Base-by-base conservation (phyloP, 2,888 invertebrate genomes). In the Agriopis leucophaearia region DNA sequence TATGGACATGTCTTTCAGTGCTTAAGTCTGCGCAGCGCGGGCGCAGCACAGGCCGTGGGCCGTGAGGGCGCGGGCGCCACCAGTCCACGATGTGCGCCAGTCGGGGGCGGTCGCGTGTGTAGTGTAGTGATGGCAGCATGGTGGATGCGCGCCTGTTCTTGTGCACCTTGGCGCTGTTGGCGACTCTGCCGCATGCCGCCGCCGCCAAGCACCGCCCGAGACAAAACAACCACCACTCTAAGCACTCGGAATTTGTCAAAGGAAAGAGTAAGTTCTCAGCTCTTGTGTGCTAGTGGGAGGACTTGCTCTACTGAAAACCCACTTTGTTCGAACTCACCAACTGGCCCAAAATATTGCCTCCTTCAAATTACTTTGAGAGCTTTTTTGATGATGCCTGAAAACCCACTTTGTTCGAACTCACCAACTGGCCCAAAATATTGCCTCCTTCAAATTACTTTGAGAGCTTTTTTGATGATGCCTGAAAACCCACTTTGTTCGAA, bases 221-320 rank as follows among this genome's bases (percentile, higher is more conserved):
- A 78, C 48, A 65, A 52, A 71, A 72, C 62, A 61, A 89, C 87
- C 82, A 77, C 83, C 75, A 80, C 87, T 70, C 84, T 78, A 89
- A 90, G 78, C 89, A 94, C 80, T 96, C 96, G 78, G 96, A 96
- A 87, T 96, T 96, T 87, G 96, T 96, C 87, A 96, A 96, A 90
- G 96, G 96, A 88, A 96, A 96, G 91, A 96, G 96, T 96, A 95
- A 96, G 96, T 96, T 77, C 16, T 27, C 15, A 38, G 10, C 38
- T 55, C 8, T 42, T 42, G 13, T 16, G 42, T 16, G 42, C 18
- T 12, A 55, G 55, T 42, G 42, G 55, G 55, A 55, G 55, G 18
- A 55, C 55, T 42, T 55, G 55, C 55, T 18, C 55, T 18, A 55
- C 55, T 42, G 55, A 55, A 18, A 27, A 16, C 52, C 52, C 52